phyloP scores from a whole-genome alignment of 2,113 vertebrate species.

The Cnemophilus loriae region DNA sequence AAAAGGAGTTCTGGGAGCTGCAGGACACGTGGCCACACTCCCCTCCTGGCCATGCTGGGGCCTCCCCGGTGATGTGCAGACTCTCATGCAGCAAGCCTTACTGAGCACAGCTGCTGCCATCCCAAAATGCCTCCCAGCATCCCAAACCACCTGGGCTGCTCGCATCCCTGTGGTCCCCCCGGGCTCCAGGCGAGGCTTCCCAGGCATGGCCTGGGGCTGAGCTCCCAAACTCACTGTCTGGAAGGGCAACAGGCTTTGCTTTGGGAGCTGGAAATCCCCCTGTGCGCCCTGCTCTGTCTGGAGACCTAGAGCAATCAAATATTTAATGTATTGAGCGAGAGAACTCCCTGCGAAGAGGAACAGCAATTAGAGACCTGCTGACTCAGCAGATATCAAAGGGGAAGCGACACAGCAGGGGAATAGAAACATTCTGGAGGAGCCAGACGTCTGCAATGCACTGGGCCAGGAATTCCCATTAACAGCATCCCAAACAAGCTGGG shows the following conservation, averaged over 20 bases:
- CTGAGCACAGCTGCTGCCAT: not conserved
- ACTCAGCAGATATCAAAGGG: slow-evolving; percentile 38
- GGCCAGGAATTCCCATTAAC: slow-evolving; percentile 16
- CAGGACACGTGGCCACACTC: not conserved
- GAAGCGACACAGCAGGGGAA: not conserved
- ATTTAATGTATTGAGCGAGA: slow-evolving; percentile 19
- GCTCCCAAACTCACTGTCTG: not conserved
- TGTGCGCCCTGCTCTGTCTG: not conserved
- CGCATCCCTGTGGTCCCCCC: rapidly evolving
- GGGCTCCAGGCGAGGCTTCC: not conserved
- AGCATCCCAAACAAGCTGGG: not conserved
- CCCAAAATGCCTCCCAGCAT: not conserved
- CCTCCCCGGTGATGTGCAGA: not conserved
- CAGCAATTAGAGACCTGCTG: slow-evolving; percentile 50
- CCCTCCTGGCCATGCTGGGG: not conserved
- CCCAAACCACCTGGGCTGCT: not conserved
- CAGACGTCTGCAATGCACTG: not conserved
- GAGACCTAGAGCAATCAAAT: slow-evolving; percentile 27
- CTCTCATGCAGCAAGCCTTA: not conserved
- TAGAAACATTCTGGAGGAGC: not conserved
- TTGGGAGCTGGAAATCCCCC: not conserved
- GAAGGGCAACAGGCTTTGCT: not conserved
- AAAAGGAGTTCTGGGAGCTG: not conserved
- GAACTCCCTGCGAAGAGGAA: slow-evolving; percentile 1
- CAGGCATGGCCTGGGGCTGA: not conserved